These are phyloP conservation scores for Scaptomyza montana DNA, from an alignment of 1,140 invertebrate genomes.

Conservation along the genomic window DNA sequence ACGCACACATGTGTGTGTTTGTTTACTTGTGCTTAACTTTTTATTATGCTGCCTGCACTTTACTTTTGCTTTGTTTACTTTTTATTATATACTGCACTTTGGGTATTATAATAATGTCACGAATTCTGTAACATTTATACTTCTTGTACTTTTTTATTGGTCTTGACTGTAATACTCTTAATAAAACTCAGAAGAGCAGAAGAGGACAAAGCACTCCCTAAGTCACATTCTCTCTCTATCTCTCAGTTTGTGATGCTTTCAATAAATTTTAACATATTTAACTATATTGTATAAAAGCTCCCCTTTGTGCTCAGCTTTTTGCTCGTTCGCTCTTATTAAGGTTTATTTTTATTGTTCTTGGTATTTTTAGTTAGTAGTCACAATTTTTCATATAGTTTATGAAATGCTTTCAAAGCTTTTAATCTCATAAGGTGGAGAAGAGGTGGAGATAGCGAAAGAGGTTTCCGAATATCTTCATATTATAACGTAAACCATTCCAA, in stretches of 20 bases:
- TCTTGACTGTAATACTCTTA: too few species aligned
- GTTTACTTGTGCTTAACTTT: conserved; percentile 34
- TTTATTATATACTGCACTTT: background rate
- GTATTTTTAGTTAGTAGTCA: conserved; percentile 51
- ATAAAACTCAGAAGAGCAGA: too few species aligned
- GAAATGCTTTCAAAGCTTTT: conserved; percentile 64
- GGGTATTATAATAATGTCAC: conserved; percentile 1
- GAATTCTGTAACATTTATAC: background rate
- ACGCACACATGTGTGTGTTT: background rate
- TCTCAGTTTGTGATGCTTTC: conserved; percentile 31
- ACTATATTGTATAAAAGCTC: background rate
- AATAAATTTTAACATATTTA: conserved; percentile 54
- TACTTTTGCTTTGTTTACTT: conserved; percentile 17
- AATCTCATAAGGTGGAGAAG: conserved; percentile 35
- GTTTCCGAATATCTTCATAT: background rate
- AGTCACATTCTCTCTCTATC: too few species aligned
- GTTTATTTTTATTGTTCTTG: conserved; percentile 30
- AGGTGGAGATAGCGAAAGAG: background rate
- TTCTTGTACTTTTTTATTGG: too few species aligned
- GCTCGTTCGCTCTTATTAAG: conserved; percentile 27
- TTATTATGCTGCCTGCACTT: conserved; percentile 38
- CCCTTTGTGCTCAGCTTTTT: conserved; percentile 10
- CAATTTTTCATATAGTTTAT: conserved; percentile 56
- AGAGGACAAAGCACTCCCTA: too few species aligned
- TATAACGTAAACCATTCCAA: background rate